phyloP scores from a whole-genome alignment of 1,140 invertebrate species.

The Dendroctonus valens region DNA sequence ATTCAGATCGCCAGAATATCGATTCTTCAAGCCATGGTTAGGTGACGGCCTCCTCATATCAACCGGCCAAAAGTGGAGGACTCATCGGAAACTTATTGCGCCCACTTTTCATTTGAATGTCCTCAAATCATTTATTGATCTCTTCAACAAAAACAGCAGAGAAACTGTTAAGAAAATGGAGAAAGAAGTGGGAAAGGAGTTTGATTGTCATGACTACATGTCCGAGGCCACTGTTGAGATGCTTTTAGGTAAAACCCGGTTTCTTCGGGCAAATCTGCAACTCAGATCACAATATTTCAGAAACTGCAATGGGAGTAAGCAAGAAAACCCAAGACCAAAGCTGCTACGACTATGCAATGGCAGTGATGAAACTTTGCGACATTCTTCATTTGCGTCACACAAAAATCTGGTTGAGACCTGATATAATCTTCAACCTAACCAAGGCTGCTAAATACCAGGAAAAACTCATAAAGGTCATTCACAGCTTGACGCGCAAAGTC shows the following conservation, averaged over 20 bases:
- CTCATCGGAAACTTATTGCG: conserved; percentile 77
- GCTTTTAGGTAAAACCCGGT: conserved; percentile 60
- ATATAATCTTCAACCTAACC: conserved; percentile 77
- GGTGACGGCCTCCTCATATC: conserved; percentile 53
- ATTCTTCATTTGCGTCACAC: conserved; percentile 79
- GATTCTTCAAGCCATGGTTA: conserved; percentile 13
- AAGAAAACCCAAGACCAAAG: conserved; percentile 66
- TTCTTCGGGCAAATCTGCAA: background rate
- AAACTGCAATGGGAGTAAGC: conserved; percentile 24
- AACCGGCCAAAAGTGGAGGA: conserved; percentile 76
- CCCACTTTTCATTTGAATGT: conserved; percentile 83
- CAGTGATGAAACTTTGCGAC: conserved; percentile 83
- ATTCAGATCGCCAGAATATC: conserved; percentile 22
- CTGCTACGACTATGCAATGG: conserved; percentile 78
- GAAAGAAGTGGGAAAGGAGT: conserved; percentile 65
- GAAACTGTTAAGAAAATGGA: conserved; percentile 65
- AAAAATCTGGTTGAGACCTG: conserved; percentile 77
- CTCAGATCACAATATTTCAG: conserved; percentile 28
- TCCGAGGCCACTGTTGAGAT: conserved; percentile 81
- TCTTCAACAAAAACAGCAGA: conserved; percentile 75
- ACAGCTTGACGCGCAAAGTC: conserved; percentile 68
- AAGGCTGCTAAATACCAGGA: conserved; percentile 57
- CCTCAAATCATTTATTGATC: conserved; percentile 76
- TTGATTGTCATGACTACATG: conserved; percentile 82
- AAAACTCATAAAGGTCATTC: conserved; percentile 61